Evolutionary conservation across 2,888 invertebrate species (phyloP), one percentile per base, ranked within the genome.

Genomic region (Drosophila longiperda): DNA sequence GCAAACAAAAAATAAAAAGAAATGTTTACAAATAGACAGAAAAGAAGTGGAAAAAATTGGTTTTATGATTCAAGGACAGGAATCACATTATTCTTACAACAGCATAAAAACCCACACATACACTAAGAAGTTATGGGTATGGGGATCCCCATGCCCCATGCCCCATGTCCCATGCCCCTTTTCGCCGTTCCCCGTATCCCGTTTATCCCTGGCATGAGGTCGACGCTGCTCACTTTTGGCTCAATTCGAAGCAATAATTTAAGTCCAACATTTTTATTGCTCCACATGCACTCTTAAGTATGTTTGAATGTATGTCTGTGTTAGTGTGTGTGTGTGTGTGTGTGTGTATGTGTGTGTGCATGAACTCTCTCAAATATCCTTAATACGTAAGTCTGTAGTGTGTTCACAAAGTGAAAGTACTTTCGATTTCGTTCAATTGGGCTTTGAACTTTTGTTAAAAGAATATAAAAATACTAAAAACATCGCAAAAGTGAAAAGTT

Each of bases 21-120:
- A 74, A 68, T 65, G 67, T 70, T 69, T 73, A 78, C 80, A 85
- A 67, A 75, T 78, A 75, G 68, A 85, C 87, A 87, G 82, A 83
- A 83, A 76, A 83, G 81, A 83, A 86, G 81, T 87, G 72, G 72
- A 76, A 89, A 85, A 91, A 91, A 91, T 91, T 88, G 91, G 89
- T 92, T 91, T 92, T 92, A 91, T 92, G 92, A 92, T 92, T 92
- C 92, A 92, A 92, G 92, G 92, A 92, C 92, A 92, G 92, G 91
- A 92, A 92, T 92, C 91, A 91, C 91, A 92, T 92, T 92, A 92
- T 92, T 89, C 91, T 91, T 90, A 84, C 81, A 90, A 76, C 78
- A 88, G 83, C 81, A 86, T 82, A 82, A 82, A 78, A 78, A 78
- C 79, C 75, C 84, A 78, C 78, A 80, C 77, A 80, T 75, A 80